Evolutionary conservation across 2,888 invertebrate species (phyloP).

Genomic region (Drosophila stalkeri): DNA sequence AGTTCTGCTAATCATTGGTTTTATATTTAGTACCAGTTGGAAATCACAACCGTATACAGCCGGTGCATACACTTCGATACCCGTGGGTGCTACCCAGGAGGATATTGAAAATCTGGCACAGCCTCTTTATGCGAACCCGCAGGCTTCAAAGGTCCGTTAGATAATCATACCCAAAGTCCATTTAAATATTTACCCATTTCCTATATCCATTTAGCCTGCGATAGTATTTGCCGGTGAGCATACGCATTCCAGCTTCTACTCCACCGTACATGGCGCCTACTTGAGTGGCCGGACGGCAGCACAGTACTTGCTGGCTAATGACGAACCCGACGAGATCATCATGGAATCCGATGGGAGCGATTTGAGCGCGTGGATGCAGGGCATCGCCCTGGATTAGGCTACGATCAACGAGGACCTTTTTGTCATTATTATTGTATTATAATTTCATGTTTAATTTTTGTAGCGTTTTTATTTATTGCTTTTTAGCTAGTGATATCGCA

Average conservation of each 20-base stretch:
- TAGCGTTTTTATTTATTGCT: conserved; percentile 39
- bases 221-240: conserved; percentile 97
- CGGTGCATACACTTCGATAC: conserved; percentile 96
- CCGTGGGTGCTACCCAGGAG: conserved; percentile 93
- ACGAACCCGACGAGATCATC: conserved; percentile 88
- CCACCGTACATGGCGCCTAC: conserved; percentile 97
- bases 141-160: conserved; percentile 88
- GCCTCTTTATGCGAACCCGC: conserved; percentile 91
- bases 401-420: conserved; percentile 30
- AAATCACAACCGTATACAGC: conserved; percentile 92
- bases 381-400: conserved; percentile 90
- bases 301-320: conserved; percentile 88
- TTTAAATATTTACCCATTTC: not conserved
- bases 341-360: conserved; percentile 92
- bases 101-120: conserved; percentile 95
- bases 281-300: conserved; percentile 94
- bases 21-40: conserved; percentile 92
- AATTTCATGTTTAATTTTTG: conserved; percentile 42
- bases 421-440: conserved; percentile 59
- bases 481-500: conserved; percentile 66
- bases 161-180: too few relatives aligned
- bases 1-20: not conserved
- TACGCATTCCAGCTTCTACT: conserved; percentile 97
- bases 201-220: conserved; percentile 88
- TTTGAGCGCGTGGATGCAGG: conserved; percentile 94